Conservation (phyloP, 1,140 invertebrate genomes). For the Pollicipes pollicipes region DNA sequence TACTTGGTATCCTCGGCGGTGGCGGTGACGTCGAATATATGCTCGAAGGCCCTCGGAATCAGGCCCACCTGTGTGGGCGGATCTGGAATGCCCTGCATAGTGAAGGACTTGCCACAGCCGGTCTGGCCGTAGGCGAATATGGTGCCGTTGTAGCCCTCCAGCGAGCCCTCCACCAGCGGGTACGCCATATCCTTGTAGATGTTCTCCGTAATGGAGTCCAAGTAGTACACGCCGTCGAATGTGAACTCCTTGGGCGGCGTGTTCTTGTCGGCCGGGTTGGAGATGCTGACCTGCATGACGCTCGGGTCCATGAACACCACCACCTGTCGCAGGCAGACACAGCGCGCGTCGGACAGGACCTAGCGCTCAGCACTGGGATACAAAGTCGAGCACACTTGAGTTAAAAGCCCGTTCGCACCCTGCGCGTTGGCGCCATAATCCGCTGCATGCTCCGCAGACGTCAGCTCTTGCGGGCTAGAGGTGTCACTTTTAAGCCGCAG, state of each 20-base stretch:
- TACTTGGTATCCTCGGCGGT: conserved; percentile 62
- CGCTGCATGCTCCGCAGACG: too few species aligned
- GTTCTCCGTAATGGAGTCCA: conserved; percentile 41
- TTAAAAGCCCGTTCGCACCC: too few species aligned
- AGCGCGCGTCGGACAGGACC: too few species aligned
- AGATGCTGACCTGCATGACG: conserved; percentile 36
- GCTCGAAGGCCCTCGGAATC: conserved; percentile 72
- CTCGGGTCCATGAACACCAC: conserved; percentile 49
- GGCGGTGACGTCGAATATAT: conserved; percentile 78
- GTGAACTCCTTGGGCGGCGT: conserved; percentile 51
- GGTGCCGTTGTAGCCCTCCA: conserved; percentile 73
- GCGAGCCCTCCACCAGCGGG: conserved; percentile 51
- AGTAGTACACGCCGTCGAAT: conserved; percentile 47
- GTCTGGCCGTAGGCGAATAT: conserved; percentile 80
- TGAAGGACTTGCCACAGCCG: conserved; percentile 48
- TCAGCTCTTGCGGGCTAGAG: too few species aligned
- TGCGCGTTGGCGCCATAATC: too few species aligned
- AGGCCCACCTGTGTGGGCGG: conserved; percentile 43
- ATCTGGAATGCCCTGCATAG: conserved; percentile 35
- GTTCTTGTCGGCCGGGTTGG: conserved; percentile 37
- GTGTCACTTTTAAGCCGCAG: too few species aligned
- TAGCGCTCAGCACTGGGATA: too few species aligned
- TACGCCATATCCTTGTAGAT: conserved; percentile 49
- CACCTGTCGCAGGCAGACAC: conserved; percentile 33
- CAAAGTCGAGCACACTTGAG: too few species aligned